Evolutionary conservation across 2,888 invertebrate species (phyloP).

Genomic region (Acrobasis suavella): DNA sequence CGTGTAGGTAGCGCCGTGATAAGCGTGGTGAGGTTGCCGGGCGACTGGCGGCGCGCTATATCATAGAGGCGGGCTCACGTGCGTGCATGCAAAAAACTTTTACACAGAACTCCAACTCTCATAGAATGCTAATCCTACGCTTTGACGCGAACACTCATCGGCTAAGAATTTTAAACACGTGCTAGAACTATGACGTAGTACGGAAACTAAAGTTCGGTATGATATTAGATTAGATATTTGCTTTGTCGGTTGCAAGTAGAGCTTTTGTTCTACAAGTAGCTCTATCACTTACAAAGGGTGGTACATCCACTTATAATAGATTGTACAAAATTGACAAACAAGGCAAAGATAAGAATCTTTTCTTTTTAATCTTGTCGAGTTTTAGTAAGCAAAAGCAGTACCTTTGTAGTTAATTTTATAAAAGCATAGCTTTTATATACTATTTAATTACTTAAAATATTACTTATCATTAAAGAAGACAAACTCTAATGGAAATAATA

Average conservation of each 20-base stretch:
- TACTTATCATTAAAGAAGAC: too few relatives aligned
- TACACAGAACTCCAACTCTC: constrained; percentile 61
- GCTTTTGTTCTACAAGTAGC: not conserved
- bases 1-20: constrained; percentile 60
- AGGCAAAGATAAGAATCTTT: too few relatives aligned
- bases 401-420: too few relatives aligned
- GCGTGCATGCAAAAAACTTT: constrained; percentile 73
- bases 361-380: too few relatives aligned
- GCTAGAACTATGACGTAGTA: constrained; percentile 7
- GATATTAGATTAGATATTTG: not conserved
- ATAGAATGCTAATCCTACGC: constrained; percentile 47
- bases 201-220: not conserved
- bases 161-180: constrained; percentile 34
- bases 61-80: constrained; percentile 73
- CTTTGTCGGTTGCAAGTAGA: not conserved
- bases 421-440: too few relatives aligned
- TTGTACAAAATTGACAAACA: too few relatives aligned
- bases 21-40: constrained; percentile 69
- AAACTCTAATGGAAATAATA: too few relatives aligned
- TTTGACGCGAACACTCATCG: constrained; percentile 33
- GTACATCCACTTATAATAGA: too few relatives aligned
- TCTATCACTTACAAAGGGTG: too few relatives aligned
- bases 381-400: too few relatives aligned
- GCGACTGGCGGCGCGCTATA: constrained; percentile 69
- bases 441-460: too few relatives aligned